Percentiles rank a stretch among this genome's conserved stretches.
Conservation (phyloP, 2,113 vertebrate species). For the Channa argus region DNA sequence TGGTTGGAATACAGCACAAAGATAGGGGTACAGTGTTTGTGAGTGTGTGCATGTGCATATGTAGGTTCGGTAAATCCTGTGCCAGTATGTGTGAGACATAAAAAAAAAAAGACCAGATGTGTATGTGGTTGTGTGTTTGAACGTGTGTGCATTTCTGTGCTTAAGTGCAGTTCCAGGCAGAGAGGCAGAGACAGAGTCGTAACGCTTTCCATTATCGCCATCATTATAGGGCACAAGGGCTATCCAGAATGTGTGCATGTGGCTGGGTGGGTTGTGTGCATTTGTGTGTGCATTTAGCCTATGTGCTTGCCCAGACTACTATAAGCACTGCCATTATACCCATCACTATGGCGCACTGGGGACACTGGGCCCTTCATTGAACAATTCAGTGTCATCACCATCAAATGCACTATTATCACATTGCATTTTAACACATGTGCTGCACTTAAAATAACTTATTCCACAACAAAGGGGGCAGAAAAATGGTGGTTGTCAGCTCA, state of each 20-base stretch:
- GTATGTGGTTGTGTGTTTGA: slow-evolving; percentile 7
- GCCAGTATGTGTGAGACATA: slow-evolving; percentile 30
- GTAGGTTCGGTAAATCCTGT: slow-evolving; percentile 5
- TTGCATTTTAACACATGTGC: slow-evolving; percentile 42
- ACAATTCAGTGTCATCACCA: slow-evolving; percentile 53
- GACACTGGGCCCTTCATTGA: slow-evolving; percentile 43
- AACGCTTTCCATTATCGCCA: slow-evolving; percentile 58
- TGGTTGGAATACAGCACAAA: slow-evolving; percentile 52
- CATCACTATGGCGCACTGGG: slow-evolving; percentile 49
- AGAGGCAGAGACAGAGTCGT: slow-evolving; percentile 44
- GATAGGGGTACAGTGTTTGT: neutral
- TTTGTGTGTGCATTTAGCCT: slow-evolving; percentile 32
- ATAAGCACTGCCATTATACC: slow-evolving; percentile 54
- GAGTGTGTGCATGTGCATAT: neutral
- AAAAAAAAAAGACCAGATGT: slow-evolving; percentile 17
- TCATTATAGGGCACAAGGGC: slow-evolving; percentile 57
- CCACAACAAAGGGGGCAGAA: slow-evolving; percentile 37
- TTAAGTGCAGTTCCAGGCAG: slow-evolving; percentile 46
- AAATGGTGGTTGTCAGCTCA: slow-evolving; percentile 39
- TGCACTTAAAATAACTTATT: slow-evolving; percentile 60
- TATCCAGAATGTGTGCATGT: slow-evolving; percentile 36
- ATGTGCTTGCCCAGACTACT: slow-evolving; percentile 43
- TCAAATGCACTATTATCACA: slow-evolving; percentile 55
- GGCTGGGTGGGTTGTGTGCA: slow-evolving; percentile 20
- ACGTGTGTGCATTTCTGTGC: slow-evolving; percentile 3